Evolutionary conservation across 2,113 vertebrate species (phyloP).

Genomic region (Saccopteryx bilineata): DNA sequence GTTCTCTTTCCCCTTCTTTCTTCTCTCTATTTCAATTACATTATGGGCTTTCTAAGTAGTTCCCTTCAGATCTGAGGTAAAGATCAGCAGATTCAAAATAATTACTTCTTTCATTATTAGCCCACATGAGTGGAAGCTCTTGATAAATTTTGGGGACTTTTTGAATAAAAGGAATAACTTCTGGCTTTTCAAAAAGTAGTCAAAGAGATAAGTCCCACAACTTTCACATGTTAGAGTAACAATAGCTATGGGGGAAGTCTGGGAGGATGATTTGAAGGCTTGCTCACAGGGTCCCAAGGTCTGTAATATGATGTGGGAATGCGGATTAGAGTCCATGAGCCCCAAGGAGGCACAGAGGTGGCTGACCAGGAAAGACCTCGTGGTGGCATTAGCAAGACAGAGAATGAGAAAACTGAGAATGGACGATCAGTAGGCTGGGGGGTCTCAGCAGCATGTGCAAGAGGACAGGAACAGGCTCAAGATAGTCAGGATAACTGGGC

Average conservation of each 20-base stretch:
- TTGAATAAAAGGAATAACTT: not conserved
- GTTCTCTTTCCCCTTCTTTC: not conserved
- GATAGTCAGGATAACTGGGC: not conserved
- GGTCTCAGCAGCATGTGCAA: not conserved
- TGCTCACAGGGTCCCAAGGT: not conserved
- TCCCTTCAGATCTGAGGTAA: not conserved
- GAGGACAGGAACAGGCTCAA: not conserved
- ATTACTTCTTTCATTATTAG: not conserved
- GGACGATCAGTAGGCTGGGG: rapidly evolving
- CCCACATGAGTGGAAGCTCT: not conserved
- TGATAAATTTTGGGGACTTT: not conserved
- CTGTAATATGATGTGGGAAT: not conserved
- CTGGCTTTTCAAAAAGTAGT: not conserved
- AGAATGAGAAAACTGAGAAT: not conserved
- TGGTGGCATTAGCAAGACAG: not conserved
- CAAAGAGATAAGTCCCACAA: not conserved
- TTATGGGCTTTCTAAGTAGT: not conserved
- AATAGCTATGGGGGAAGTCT: not conserved
- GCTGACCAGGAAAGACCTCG: not conserved
- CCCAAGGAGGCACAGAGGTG: not conserved
- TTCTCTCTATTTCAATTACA: not conserved
- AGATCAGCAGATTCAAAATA: not conserved
- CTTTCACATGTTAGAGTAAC: not conserved
- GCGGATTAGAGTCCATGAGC: not conserved
- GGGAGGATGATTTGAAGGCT: not conserved